Base-by-base conservation (phyloP, 1,140 invertebrate species). In the Liolophura sinensis region DNA sequence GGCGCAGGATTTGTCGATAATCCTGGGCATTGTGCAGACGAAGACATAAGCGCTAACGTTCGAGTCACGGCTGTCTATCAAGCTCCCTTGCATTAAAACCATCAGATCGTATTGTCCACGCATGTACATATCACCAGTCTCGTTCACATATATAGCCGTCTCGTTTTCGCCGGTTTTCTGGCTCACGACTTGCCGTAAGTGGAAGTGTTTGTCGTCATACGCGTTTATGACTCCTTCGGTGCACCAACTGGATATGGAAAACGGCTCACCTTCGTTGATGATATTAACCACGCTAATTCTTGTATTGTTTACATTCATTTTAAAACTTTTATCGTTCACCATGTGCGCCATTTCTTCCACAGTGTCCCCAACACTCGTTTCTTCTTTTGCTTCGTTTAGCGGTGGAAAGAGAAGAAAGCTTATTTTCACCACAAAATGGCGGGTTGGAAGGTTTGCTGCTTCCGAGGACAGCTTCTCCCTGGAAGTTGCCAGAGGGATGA, bases 31-130 rank as follows among this genome's bases (percentile, higher is more conserved):
- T 24, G 77, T 60, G 62, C 73, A 79, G 11, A 77, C 71, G 56
- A 78, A 75, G 5, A 75, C 75, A 48, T 67, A 75, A 20, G 69
- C 61, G 15, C 52, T 65, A 14, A 60, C 40, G 20, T 67, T 67
- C 18, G 70, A 51, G 15, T 73, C 67, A 16, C 68, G 64, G 24
- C 67, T 60, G 40, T 68, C 63, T 9, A 65, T 69, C 9, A 76
- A 63, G 40, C 65, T 72, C 1, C 74, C 75, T 12, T 64, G 60
- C 0, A 80, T 63, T 51, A 71, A 63, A 9, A 82, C 24, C 7
- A 69, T 78, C 16, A 82, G 51, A 67, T 81, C 79, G 62, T 73
- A 83, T 57, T 74, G 63, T 11, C 76, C 76, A 0, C 72, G 70
- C n/a, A 52, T 63, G 59, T 80, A 75, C 22, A 69, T 67, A 18